These are phyloP conservation scores for Ophonus ardosiacus DNA, from an alignment of 2,888 invertebrate species.

Conservation along the genomic window DNA sequence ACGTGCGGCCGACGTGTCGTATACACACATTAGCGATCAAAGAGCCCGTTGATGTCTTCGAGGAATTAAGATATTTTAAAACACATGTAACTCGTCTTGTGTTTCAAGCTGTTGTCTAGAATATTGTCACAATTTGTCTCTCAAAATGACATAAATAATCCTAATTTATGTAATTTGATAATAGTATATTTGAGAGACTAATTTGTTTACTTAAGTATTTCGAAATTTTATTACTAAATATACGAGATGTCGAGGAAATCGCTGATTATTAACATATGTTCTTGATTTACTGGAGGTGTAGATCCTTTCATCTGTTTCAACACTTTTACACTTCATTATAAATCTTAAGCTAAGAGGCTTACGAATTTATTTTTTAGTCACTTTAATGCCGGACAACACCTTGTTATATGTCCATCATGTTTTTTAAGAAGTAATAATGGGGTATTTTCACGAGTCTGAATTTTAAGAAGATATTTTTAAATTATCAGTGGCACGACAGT, in stretches of 20 bases:
- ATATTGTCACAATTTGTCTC: slow-evolving; percentile 37
- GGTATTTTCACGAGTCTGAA: neutral
- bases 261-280: slow-evolving; percentile 5
- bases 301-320: neutral
- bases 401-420: neutral
- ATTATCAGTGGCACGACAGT: neutral
- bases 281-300: neutral
- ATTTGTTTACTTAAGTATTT: slow-evolving; percentile 33
- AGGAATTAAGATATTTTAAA: slow-evolving; percentile 46
- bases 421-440: neutral
- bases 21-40: slow-evolving; percentile 45
- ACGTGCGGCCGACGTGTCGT: slow-evolving; percentile 28
- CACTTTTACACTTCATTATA: slow-evolving; percentile 21
- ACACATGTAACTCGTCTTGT: slow-evolving; percentile 37
- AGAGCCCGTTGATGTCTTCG: slow-evolving; percentile 36
- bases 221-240: slow-evolving; percentile 23
- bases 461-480: neutral
- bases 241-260: neutral
- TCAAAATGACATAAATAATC: slow-evolving; percentile 20
- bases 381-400: neutral
- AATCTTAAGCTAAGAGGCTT: neutral
- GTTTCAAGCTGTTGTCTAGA: neutral
- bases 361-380: neutral
- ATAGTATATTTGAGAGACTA: slow-evolving; percentile 7
- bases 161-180: slow-evolving; percentile 34